Evolutionary conservation across 2,888 invertebrate genomes (phyloP).

Genomic region (Calameuta filiformis): DNA sequence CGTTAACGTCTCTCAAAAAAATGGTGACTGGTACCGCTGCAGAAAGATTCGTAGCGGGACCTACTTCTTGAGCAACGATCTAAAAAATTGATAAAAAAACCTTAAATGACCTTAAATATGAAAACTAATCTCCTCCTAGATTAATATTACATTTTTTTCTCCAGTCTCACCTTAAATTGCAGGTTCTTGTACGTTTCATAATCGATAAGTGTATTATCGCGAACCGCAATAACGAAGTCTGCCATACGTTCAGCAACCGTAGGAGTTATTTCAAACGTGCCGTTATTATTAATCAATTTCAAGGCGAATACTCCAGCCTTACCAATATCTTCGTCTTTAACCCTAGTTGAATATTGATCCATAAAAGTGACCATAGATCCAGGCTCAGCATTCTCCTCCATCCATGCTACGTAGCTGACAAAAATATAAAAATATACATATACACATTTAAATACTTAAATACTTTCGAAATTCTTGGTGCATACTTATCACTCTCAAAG

Average conservation of each 20-base stretch:
- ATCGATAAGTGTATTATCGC: slow-evolving; percentile 84
- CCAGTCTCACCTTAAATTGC: slow-evolving; percentile 73
- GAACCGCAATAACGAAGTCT: slow-evolving; percentile 84
- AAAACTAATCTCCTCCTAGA: background rate
- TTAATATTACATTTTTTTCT: background rate
- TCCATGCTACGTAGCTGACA: slow-evolving; percentile 76
- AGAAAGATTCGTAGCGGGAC: slow-evolving; percentile 80
- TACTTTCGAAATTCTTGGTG: background rate
- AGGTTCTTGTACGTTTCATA: slow-evolving; percentile 84
- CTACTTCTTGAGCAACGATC: slow-evolving; percentile 85
- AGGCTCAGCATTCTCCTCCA: slow-evolving; percentile 85
- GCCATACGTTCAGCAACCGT: slow-evolving; percentile 82
- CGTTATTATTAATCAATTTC: slow-evolving; percentile 82
- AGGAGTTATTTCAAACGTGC: slow-evolving; percentile 89
- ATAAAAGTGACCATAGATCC: slow-evolving; percentile 80
- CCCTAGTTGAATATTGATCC: slow-evolving; percentile 78
- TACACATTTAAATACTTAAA: background rate
- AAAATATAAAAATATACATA: background rate
- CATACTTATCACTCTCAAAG: slow-evolving; percentile 83
- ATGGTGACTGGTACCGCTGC: slow-evolving; percentile 81
- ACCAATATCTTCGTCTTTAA: slow-evolving; percentile 83
- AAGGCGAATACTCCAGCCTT: slow-evolving; percentile 86
- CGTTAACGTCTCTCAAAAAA: slow-evolving; percentile 86
- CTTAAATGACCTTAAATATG: background rate
- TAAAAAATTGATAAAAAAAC: slow-evolving; percentile 60